Conservation (phyloP, 2,797 vertebrate species). For the Ceryle rudis region DNA sequence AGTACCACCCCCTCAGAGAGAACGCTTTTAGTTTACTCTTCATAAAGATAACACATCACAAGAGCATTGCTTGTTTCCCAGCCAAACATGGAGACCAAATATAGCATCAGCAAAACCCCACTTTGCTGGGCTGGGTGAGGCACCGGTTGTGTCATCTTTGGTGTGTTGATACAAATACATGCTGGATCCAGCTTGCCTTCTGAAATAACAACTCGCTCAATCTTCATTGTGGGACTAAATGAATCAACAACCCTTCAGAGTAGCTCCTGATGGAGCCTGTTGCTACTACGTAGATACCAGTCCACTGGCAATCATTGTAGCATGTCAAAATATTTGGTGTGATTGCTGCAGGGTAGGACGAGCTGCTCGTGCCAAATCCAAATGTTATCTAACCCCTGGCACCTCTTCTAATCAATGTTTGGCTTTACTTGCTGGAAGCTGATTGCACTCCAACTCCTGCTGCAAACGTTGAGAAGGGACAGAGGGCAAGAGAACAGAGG, state of each 20-base stretch:
- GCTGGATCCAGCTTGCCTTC: slow-evolving; percentile 37
- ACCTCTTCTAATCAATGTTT: slow-evolving; percentile 77
- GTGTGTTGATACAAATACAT: neutral
- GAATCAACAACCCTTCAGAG: slow-evolving; percentile 34
- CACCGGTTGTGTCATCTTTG: neutral
- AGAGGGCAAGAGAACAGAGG: neutral
- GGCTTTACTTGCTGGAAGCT: slow-evolving; percentile 54
- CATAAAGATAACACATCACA: neutral
- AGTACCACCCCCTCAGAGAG: neutral
- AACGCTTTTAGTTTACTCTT: neutral
- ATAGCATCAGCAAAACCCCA: neutral
- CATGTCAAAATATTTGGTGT: slow-evolving; percentile 71
- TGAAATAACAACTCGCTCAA: slow-evolving; percentile 50
- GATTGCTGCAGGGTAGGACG: slow-evolving; percentile 70
- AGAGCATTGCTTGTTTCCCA: neutral
- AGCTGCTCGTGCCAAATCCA: slow-evolving; percentile 76
- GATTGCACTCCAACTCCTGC: neutral
- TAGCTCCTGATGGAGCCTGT: slow-evolving; percentile 14
- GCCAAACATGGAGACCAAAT: slow-evolving; percentile 17
- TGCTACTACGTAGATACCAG: slow-evolving; percentile 40
- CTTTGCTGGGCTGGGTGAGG: neutral
- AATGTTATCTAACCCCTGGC: slow-evolving; percentile 79
- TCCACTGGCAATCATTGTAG: slow-evolving; percentile 8
- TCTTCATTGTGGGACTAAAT: slow-evolving; percentile 44
- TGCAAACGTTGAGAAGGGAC: neutral